phyloP scores from a whole-genome alignment of 2,113 vertebrate genomes.

The Bostrychus sinensis region DNA sequence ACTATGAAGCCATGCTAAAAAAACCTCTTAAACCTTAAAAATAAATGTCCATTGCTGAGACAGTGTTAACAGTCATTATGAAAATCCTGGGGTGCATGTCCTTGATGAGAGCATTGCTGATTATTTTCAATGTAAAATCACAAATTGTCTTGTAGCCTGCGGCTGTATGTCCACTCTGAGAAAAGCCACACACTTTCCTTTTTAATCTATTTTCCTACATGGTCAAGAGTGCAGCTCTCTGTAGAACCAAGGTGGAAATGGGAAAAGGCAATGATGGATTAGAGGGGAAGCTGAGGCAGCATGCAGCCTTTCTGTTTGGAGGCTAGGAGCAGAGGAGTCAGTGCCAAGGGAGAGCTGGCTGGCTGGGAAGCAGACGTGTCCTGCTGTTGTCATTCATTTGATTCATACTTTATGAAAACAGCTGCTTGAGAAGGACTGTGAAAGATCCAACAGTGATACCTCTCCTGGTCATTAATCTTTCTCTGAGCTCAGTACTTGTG shows the following conservation, averaged over 20 bases:
- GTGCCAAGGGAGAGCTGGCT: conserved; percentile 26
- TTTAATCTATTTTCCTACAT: conserved; percentile 48
- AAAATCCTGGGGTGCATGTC: conserved; percentile 14
- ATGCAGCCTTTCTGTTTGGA: conserved; percentile 32
- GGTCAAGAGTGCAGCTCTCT: conserved; percentile 50
- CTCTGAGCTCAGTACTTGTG: neutral
- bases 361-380: conserved; percentile 37
- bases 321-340: conserved; percentile 30
- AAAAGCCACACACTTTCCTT: conserved; percentile 33
- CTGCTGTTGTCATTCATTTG: conserved; percentile 48
- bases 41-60: neutral
- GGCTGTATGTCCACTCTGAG: conserved; percentile 2
- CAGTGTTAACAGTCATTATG: conserved; percentile 11
- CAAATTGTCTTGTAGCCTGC: neutral
- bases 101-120: conserved; percentile 20
- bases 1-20: conserved; percentile 16
- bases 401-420: conserved; percentile 48
- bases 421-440: conserved; percentile 22
- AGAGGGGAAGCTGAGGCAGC: conserved; percentile 47
- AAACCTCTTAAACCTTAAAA: conserved; percentile 31
- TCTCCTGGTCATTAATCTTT: conserved; percentile 39
- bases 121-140: neutral
- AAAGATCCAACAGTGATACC: conserved; percentile 20
- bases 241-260: conserved; percentile 54
- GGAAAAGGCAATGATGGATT: conserved; percentile 70